These are phyloP conservation scores for Conger conger DNA, from an alignment of 2,113 vertebrate species.

Conservation along the genomic window DNA sequence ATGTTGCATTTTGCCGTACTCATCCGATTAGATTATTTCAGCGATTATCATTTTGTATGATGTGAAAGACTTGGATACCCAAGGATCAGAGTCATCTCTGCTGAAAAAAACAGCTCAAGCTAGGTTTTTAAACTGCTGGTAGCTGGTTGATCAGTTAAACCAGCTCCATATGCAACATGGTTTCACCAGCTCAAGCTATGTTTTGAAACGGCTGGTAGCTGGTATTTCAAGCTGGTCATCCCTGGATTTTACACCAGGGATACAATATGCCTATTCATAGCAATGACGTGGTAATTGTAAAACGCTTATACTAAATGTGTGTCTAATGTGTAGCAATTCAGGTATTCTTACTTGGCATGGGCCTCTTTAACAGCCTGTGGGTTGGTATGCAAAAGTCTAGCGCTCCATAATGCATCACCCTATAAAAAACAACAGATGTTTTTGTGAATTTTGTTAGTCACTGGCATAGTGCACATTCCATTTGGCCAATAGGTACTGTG, in stretches of 20 bases:
- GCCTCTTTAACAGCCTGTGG: constrained; percentile 69
- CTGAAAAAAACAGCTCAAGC: too few species aligned
- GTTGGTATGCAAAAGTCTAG: constrained; percentile 70
- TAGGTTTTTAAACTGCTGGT: too few species aligned
- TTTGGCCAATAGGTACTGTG: background rate
- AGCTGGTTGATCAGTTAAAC: too few species aligned
- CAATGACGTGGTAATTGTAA: background rate
- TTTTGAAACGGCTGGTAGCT: too few species aligned
- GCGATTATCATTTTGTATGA: background rate
- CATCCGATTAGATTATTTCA: background rate
- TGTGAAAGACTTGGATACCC: background rate
- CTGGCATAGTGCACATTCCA: background rate
- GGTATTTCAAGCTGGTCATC: too few species aligned
- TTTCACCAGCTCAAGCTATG: too few species aligned
- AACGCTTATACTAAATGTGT: background rate
- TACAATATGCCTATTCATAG: background rate
- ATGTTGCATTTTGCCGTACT: background rate
- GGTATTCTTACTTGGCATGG: constrained; percentile 64
- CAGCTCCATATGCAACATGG: too few species aligned
- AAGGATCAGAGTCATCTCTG: background rate
- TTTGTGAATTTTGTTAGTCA: constrained; percentile 3
- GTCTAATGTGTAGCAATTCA: background rate
- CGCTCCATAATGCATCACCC: constrained; percentile 79
- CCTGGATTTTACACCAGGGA: too few species aligned
- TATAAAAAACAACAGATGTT: constrained; percentile 41